Evolutionary conservation across 1,140 invertebrate genomes (phyloP).

Genomic region (Drosophila suzukii): DNA sequence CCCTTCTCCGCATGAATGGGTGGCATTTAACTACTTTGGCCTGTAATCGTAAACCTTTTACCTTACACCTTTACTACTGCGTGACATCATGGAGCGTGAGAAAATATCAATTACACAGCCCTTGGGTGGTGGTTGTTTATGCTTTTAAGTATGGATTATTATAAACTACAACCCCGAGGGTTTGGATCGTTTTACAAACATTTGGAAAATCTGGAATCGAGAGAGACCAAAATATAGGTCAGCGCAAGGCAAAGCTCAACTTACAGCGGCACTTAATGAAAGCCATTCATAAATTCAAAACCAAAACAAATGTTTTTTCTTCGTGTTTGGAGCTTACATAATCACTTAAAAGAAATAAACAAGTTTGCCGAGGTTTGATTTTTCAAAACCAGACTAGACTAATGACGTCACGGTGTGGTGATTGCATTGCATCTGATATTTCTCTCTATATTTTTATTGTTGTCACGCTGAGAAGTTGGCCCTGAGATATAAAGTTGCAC

Average conservation of each 20-base stretch:
- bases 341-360: conserved; percentile 42
- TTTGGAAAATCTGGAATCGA: conserved; percentile 20
- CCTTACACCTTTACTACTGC: conserved; percentile 36
- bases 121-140: conserved; percentile 46
- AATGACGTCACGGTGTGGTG: conserved; percentile 72
- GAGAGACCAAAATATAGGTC: conserved; percentile 60
- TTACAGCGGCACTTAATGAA: conserved; percentile 65
- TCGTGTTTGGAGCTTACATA: conserved; percentile 56
- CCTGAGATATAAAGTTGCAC: conserved; percentile 59
- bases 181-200: conserved; percentile 40
- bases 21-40: conserved; percentile 45
- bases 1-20: conserved; percentile 32
- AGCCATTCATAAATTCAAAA: conserved; percentile 72
- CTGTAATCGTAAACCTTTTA: conserved; percentile 30
- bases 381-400: conserved; percentile 29
- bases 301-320: conserved; percentile 62
- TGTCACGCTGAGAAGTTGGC: conserved; percentile 58
- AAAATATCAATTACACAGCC: conserved; percentile 59
- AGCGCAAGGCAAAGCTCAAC: conserved; percentile 61
- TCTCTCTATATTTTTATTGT: conserved; percentile 19
- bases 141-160: conserved; percentile 15
- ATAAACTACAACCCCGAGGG: conserved; percentile 6
- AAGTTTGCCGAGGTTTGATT: conserved; percentile 45
- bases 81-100: conserved; percentile 76
- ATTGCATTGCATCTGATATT: conserved; percentile 53